Percentiles rank a stretch among this genome's conserved stretches.
phyloP scores from a whole-genome alignment of 1,140 invertebrate genomes.

The Luehdorfia chinensis region DNA sequence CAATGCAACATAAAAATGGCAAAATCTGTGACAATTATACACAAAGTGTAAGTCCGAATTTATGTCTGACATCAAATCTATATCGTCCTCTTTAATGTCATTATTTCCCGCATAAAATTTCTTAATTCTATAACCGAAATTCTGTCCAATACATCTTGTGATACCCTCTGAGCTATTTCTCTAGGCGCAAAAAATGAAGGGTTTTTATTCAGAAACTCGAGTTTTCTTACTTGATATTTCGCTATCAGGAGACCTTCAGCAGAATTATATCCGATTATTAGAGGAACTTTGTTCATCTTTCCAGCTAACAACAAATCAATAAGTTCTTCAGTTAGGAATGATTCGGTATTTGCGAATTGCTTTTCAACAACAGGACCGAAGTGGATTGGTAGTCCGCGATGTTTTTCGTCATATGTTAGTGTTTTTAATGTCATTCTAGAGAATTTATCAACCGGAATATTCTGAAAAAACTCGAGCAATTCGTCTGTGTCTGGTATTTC shows the following conservation, averaged over 20 bases:
- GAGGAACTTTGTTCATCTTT: conserved; percentile 75
- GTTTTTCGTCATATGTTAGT: conserved; percentile 45
- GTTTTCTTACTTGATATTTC: conserved; percentile 37
- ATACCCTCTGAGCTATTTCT: conserved; percentile 37
- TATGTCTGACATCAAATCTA: conserved; percentile 21
- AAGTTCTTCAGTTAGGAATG: conserved; percentile 59
- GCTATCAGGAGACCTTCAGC: conserved; percentile 78
- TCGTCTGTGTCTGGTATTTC: conserved; percentile 57
- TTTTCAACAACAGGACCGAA: conserved; percentile 71
- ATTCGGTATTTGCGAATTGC: conserved; percentile 44
- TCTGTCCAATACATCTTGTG: conserved; percentile 35
- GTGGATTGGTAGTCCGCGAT: conserved; percentile 60
- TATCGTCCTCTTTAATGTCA: conserved; percentile 30
- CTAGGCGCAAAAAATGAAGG: conserved; percentile 56
- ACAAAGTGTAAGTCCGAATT: conserved; percentile 31
- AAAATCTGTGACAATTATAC: conserved; percentile 56
- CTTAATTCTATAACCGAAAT: conserved; percentile 60
- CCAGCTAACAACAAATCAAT: conserved; percentile 50
- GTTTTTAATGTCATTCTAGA: conserved; percentile 43
- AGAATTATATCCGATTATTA: conserved; percentile 79
- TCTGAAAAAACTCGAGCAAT: conserved; percentile 67
- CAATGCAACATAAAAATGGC: conserved; percentile 34
- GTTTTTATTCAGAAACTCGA: conserved; percentile 45
- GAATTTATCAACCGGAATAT: conserved; percentile 55
- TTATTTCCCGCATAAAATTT: conserved; percentile 72